A percentile compares a stretch with the other conserved stretches of the same genome.
phyloP scores from a whole-genome alignment of 2,113 vertebrate genomes.

The Cochlearius cochlearius region DNA sequence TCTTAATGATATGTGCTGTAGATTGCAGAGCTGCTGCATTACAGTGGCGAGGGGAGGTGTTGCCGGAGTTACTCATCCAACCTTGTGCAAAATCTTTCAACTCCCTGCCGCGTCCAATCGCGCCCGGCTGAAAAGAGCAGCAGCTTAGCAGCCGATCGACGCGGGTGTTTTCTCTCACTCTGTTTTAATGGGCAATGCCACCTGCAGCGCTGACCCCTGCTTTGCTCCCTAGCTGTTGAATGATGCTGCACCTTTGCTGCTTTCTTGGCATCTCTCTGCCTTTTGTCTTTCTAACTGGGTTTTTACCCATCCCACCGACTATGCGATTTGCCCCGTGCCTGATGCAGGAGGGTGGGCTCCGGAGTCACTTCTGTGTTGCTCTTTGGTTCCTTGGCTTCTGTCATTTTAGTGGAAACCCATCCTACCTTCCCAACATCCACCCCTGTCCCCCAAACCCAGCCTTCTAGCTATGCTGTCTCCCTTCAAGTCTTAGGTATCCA shows the following conservation, averaged over 20 bases:
- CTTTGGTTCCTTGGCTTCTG: background rate
- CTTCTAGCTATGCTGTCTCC: background rate
- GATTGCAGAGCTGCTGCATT: background rate
- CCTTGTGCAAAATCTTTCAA: background rate
- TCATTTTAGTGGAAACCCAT: background rate
- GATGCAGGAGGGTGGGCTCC: background rate
- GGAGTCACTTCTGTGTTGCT: background rate
- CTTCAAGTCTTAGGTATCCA: background rate
- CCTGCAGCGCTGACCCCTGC: background rate
- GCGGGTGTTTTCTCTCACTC: background rate
- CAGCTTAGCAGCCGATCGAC: accelerated
- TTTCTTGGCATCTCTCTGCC: background rate
- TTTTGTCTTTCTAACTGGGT: background rate
- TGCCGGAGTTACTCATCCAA: background rate
- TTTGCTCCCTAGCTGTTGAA: accelerated
- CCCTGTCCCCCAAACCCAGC: background rate
- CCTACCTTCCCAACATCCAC: background rate
- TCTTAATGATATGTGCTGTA: background rate
- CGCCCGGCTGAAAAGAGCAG: background rate
- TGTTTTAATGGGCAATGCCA: background rate
- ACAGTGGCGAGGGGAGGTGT: background rate
- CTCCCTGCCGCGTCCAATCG: background rate
- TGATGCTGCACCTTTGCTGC: background rate
- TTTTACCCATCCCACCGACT: background rate
- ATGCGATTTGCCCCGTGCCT: background rate